phyloP scores from a whole-genome alignment of 2,797 vertebrate genomes.

The Oryzias sinensis region DNA sequence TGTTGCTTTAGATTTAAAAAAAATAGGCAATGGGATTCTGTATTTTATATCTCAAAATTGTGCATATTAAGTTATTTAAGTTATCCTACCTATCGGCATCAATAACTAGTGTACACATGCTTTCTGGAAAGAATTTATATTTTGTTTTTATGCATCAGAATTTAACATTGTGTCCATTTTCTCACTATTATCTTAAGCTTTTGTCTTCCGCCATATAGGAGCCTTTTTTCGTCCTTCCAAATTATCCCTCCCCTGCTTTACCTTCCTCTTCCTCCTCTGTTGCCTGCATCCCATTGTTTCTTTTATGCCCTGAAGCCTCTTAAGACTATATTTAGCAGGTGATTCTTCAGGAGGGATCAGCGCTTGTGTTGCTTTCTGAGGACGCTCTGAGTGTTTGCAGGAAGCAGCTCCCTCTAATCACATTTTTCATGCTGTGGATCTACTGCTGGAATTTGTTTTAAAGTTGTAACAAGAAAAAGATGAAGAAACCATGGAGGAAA shows the following conservation, averaged over 20 bases:
- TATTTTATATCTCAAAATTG: too few relatives aligned
- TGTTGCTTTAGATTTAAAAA: too few relatives aligned
- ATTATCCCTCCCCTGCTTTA: constrained; percentile 4
- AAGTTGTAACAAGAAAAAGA: constrained; percentile 8
- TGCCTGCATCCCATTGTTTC: constrained; percentile 65
- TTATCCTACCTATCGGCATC: too few relatives aligned
- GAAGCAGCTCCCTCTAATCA: constrained; percentile 51
- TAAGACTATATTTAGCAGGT: constrained; percentile 64
- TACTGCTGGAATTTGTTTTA: constrained; percentile 21
- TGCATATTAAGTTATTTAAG: too few relatives aligned
- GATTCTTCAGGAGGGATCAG: constrained; percentile 51
- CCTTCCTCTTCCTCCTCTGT: constrained; percentile 31
- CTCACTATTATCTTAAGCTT: constrained; percentile 16
- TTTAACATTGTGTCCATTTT: constrained; percentile 13
- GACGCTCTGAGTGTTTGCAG: constrained; percentile 48
- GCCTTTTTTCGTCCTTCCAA: constrained; percentile 20
- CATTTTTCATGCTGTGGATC: constrained; percentile 35
- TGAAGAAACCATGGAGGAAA: neutral
- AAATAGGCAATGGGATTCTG: too few relatives aligned
- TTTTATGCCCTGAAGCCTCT: constrained; percentile 46
- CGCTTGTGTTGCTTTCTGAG: constrained; percentile 47
- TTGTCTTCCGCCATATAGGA: constrained; percentile 5
- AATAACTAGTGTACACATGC: too few relatives aligned
- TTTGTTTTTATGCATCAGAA: neutral
- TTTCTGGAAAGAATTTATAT: too few relatives aligned